These are phyloP conservation scores for Apeltes quadracus DNA, from an alignment of 2,113 vertebrate species.

Conservation along the genomic window DNA sequence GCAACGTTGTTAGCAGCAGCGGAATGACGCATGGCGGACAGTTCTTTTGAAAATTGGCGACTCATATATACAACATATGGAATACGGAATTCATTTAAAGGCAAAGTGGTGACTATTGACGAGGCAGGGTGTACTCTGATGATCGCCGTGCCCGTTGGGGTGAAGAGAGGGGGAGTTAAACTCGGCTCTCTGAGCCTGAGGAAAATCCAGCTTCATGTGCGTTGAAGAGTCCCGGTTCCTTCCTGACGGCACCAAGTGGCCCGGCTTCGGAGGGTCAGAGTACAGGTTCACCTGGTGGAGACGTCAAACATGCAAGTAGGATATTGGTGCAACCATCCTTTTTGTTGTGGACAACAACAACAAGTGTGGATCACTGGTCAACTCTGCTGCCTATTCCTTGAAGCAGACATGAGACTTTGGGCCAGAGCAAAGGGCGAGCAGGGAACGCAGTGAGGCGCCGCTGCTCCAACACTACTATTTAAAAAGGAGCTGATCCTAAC, in stretches of 20 bases:
- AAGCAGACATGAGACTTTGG: not conserved
- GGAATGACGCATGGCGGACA: not conserved
- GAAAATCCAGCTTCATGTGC: slow-evolving; percentile 82
- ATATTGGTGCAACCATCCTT: not conserved
- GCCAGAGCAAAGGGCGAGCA: not conserved
- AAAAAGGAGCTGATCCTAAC: slow-evolving; percentile 14
- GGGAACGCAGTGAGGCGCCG: slow-evolving; percentile 12
- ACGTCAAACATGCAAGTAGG: not conserved
- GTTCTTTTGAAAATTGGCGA: not conserved
- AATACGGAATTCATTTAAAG: not conserved
- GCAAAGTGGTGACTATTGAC: not conserved
- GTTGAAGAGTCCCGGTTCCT: slow-evolving; percentile 69
- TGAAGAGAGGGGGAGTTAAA: slow-evolving; percentile 12
- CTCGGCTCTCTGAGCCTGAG: slow-evolving; percentile 75
- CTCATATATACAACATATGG: not conserved
- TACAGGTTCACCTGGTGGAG: slow-evolving; percentile 85
- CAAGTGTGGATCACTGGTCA: not conserved
- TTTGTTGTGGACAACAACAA: too few relatives aligned
- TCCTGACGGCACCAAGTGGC: slow-evolving; percentile 65
- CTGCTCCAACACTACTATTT: slow-evolving; percentile 7
- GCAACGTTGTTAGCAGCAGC: not conserved
- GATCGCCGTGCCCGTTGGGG: not conserved
- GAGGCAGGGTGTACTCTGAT: slow-evolving; percentile 58
- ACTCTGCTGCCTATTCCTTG: not conserved
- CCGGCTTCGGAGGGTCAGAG: slow-evolving; percentile 80